Evolutionary conservation across 2,113 vertebrate genomes (phyloP).

Genomic region (Rhagologus leucostigma): DNA sequence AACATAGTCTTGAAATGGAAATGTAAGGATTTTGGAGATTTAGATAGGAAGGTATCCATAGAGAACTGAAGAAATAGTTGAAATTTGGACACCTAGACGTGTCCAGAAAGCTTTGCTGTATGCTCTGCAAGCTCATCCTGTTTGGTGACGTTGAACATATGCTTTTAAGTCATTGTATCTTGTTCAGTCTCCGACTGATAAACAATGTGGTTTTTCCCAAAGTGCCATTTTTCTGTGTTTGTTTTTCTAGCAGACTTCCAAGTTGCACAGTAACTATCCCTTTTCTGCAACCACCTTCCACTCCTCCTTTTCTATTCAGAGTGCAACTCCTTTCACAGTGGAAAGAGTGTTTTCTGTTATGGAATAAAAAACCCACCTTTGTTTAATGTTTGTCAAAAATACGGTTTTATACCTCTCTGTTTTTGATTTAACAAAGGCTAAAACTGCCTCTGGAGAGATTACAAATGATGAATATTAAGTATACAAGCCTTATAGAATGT

Average conservation of each 20-base stretch:
- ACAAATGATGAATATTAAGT: neutral
- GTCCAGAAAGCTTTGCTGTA: neutral
- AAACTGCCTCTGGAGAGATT: neutral
- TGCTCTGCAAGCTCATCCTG: neutral
- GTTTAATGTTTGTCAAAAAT: neutral
- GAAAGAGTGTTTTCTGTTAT: neutral
- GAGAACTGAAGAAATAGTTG: neutral
- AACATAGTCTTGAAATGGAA: neutral
- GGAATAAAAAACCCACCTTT: neutral
- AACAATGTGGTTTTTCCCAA: neutral
- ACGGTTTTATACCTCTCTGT: neutral
- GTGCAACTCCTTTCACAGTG: neutral
- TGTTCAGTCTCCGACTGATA: neutral
- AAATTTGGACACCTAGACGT: neutral
- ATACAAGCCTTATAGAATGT: neutral
- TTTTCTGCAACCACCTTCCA: neutral
- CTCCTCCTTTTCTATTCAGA: conserved; percentile 3
- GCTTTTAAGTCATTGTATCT: conserved; percentile 7
- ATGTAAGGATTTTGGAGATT: neutral
- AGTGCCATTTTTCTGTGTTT: conserved; percentile 4
- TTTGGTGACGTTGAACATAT: neutral
- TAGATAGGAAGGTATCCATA: neutral
- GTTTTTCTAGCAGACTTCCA: conserved; percentile 17
- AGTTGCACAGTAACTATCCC: neutral
- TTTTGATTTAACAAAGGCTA: neutral